Evolutionary conservation across 1,140 invertebrate genomes (phyloP).

Genomic region (Zaprionus ghesquierei): DNA sequence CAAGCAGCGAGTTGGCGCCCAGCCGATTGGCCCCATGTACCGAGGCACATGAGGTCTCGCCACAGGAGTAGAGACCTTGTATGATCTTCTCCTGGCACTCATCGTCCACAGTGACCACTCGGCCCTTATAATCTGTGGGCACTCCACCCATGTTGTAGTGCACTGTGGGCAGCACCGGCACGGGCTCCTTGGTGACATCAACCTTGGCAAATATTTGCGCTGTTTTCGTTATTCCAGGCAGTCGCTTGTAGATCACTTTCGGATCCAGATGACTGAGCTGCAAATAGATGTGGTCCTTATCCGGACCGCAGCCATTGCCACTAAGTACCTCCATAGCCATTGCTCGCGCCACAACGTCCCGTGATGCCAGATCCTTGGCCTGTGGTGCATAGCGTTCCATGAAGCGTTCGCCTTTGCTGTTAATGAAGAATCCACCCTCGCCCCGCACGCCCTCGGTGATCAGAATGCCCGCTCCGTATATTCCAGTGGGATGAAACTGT

Average conservation of each 20-base stretch:
- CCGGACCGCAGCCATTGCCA: conserved; percentile 95
- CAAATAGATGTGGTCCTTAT: conserved; percentile 98
- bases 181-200: conserved; percentile 97
- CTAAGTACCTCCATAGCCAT: conserved; percentile 99
- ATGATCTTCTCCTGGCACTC: too few species aligned
- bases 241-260: conserved; percentile 88
- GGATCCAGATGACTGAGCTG: conserved; percentile 97
- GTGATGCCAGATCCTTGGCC: conserved; percentile 98
- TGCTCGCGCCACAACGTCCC: conserved; percentile 98
- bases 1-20: conserved; percentile 98
- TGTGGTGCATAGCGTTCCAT: conserved; percentile 99
- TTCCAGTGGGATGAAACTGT: conserved; percentile 99
- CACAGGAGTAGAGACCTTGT: too few species aligned
- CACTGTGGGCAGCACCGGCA: conserved; percentile 98
- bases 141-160: conserved; percentile 99
- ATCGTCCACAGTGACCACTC: too few species aligned
- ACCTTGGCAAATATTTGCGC: conserved; percentile 99
- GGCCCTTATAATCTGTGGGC: too few species aligned
- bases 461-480: conserved; percentile 98
- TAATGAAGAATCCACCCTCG: conserved; percentile 97
- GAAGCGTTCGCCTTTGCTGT: conserved; percentile 97
- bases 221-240: conserved; percentile 94
- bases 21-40: conserved; percentile 99
- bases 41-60: conserved; percentile 90
- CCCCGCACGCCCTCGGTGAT: conserved; percentile 98